Evolutionary conservation across 2,797 vertebrate species (phyloP).

Genomic region (Pangasius krempfi): DNA sequence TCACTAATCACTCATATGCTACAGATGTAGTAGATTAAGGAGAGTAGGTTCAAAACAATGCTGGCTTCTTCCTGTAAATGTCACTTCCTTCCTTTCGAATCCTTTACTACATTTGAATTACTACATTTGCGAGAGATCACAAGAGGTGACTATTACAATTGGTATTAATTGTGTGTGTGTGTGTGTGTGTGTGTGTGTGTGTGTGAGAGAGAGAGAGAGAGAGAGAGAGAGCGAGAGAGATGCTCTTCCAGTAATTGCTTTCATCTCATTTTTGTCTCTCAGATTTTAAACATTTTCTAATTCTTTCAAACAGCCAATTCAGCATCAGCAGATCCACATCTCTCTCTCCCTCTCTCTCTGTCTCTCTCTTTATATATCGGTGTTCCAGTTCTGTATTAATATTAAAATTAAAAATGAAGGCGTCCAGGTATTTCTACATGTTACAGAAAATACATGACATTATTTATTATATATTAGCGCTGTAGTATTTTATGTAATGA

Average conservation of each 20-base stretch:
- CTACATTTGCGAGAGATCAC: background rate
- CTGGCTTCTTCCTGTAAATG: background rate
- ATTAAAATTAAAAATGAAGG: background rate
- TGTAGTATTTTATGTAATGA: no score
- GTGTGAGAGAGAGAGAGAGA: background rate
- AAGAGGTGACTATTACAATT: background rate
- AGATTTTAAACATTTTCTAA: constrained; percentile 18
- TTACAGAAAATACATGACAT: background rate
- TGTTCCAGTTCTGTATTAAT: background rate
- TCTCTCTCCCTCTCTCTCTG: background rate
- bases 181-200: background rate
- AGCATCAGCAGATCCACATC: background rate
- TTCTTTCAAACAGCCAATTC: background rate
- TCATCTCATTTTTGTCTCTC: constrained; percentile 26
- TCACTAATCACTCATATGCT: background rate
- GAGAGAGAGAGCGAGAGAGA: background rate
- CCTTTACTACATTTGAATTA: background rate
- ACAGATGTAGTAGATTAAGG: constrained; percentile 15
- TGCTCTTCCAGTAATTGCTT: constrained; percentile 9
- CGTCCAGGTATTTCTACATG: background rate
- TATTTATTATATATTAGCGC: background rate
- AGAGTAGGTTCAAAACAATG: background rate
- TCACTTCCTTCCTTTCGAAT: background rate
- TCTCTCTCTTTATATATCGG: background rate
- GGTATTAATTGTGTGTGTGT: no score